Base-by-base conservation (phyloP, 2,888 invertebrate species). In the Synanthedon myopaeformis region DNA sequence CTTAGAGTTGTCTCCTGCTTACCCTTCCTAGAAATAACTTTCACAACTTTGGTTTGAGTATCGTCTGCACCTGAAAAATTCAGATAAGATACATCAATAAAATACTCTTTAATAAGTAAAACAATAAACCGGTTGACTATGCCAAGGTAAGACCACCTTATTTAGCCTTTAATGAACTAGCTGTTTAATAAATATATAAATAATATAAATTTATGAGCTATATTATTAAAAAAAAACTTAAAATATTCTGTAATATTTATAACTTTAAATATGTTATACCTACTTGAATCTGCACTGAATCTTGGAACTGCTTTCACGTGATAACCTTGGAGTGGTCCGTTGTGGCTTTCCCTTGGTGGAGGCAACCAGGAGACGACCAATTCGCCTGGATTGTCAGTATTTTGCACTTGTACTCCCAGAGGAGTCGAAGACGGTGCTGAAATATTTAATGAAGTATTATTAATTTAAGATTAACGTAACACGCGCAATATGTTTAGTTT, bases 371-470 rank as follows among this genome's bases (percentile, higher is more conserved):
- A 73, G 3, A 87, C 73, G 0, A 68, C 56, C 6, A 88, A 62
- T 52, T 88, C 87, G 0, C 88, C 88, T 4, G 88, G 85, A 51
- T 74, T 80, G 0, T 80, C 79, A 0, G 85, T 81, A n/a, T 77
- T 75, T 49, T 82, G 81, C 0, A 81, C 85, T 72, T 86, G 84
- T 0, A 88, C 74, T 14, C 79, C 78, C 1, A 84, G 56, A 0
- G 88, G 88, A 0, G 85, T 76, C 11, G 85, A 82, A 45, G 88
- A 83, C 45, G 88, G 88, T 0, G 83, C 87, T 88, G 63, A 0
- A 71, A 73, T 4, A 45, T 45, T 13, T 45, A 45, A 45, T 13
- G 8, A 8, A 45, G 19, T 19, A 19, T 19, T 23, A 23, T 4
- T 14, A 45, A n/a, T 45, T 45, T 45, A 11, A 45, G 3, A 45